Percentiles rank a stretch among this genome's conserved stretches.
Evolutionary conservation across 2,797 vertebrate species (phyloP).

Genomic region (Enteromius trimaculatus): DNA sequence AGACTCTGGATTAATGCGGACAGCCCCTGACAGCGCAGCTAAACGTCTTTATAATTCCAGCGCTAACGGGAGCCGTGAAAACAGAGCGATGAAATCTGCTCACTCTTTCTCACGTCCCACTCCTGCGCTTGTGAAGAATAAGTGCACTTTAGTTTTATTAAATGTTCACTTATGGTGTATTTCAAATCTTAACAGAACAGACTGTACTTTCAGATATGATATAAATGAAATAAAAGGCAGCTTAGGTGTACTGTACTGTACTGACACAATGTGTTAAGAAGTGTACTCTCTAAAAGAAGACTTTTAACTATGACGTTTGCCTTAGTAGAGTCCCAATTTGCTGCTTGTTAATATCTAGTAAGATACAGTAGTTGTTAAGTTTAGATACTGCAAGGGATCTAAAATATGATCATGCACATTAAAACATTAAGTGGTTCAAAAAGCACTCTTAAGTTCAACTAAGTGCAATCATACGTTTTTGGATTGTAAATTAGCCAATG

Average conservation of each 20-base stretch:
- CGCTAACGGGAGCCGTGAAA: neutral
- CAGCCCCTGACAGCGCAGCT: neutral
- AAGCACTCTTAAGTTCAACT: neutral
- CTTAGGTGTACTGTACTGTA: too few species aligned
- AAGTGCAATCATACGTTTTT: neutral
- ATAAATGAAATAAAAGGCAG: too few species aligned
- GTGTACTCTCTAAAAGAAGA: too few species aligned
- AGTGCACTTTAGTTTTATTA: neutral
- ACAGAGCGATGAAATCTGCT: neutral
- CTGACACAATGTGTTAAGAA: too few species aligned
- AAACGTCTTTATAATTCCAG: neutral
- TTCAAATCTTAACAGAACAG: neutral
- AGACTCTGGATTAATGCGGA: neutral
- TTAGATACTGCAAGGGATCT: too few species aligned
- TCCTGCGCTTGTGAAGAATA: neutral
- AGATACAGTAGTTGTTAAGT: too few species aligned
- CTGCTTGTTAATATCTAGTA: too few species aligned
- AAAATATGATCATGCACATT: too few species aligned
- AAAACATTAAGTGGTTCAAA: neutral
- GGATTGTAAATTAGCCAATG: too few species aligned
- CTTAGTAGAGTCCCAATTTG: too few species aligned
- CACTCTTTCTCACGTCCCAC: neutral
- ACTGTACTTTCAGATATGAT: too few species aligned
- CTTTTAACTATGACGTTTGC: too few species aligned
- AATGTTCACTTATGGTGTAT: neutral